Conservation (phyloP, 2,113 vertebrate genomes). For the Sarotherodon lohbergeri region DNA sequence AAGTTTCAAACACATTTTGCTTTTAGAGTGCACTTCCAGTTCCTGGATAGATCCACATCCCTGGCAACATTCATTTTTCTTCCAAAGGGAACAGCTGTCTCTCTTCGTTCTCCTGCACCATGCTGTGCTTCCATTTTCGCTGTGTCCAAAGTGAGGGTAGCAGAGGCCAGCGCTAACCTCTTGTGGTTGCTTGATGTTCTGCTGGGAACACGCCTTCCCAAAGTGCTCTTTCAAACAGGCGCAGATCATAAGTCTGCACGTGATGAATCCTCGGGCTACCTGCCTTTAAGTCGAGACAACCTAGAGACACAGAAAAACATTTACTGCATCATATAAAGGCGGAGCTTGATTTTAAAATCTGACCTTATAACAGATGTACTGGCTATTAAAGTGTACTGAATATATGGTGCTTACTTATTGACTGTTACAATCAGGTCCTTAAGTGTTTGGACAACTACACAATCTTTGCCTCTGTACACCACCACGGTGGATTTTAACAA, state of each 20-base stretch:
- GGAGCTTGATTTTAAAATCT: background rate
- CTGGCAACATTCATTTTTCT: background rate
- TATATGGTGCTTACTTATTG: background rate
- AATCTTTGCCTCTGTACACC: background rate
- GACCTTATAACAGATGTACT: background rate
- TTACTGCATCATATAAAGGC: background rate
- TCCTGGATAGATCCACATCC: background rate
- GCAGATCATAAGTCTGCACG: background rate
- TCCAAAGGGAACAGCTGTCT: background rate
- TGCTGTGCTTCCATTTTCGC: background rate
- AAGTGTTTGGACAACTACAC: background rate
- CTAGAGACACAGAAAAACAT: background rate
- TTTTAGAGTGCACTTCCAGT: background rate
- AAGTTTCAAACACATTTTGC: background rate
- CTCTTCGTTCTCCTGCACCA: background rate
- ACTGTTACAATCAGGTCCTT: background rate
- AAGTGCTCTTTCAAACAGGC: background rate
- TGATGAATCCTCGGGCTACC: background rate
- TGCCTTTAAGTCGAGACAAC: slow-evolving; percentile 18
- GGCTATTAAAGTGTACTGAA: background rate
- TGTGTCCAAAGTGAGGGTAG: background rate
- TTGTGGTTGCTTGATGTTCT: background rate
- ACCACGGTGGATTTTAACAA: background rate
- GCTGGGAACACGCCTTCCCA: background rate
- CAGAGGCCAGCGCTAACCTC: background rate